phyloP scores from a whole-genome alignment of 2,888 invertebrate genomes.

The Anaspis maculata region DNA sequence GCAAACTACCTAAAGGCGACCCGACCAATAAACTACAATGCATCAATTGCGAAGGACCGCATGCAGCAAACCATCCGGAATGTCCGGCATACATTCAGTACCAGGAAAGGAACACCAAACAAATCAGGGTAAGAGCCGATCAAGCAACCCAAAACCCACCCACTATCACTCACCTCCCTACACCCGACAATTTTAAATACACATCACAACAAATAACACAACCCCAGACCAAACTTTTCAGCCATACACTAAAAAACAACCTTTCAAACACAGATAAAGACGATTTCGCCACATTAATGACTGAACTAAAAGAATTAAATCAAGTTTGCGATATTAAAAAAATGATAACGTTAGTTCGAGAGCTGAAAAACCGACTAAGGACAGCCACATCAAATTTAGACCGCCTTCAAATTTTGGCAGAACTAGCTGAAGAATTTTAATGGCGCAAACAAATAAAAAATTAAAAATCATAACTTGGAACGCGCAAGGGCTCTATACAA shows the following conservation, averaged over 20 bases:
- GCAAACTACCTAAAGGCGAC: slow-evolving; percentile 16
- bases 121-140: background rate
- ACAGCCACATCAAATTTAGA: too few species aligned
- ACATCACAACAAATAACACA: background rate
- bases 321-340: slow-evolving; percentile 3
- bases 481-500: background rate
- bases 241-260: background rate
- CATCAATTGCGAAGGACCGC: slow-evolving; percentile 40
- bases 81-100: slow-evolving; percentile 17
- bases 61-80: slow-evolving; percentile 23
- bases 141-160: slow-evolving; percentile 1
- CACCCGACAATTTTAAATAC: background rate
- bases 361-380: background rate
- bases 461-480: slow-evolving; percentile 1
- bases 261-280: background rate
- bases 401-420: too few species aligned
- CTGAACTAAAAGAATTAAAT: slow-evolving; percentile 2
- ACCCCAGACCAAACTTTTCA: background rate
- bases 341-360: background rate
- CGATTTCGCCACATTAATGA: slow-evolving; percentile 2
- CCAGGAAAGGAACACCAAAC: slow-evolving; percentile 4
- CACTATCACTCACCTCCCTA: background rate
- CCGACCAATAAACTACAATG: too few species aligned
- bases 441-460: background rate
- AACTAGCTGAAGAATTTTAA: background rate